Conservation (phyloP, 1,140 invertebrate species). For the Chironomus striatipennis region DNA sequence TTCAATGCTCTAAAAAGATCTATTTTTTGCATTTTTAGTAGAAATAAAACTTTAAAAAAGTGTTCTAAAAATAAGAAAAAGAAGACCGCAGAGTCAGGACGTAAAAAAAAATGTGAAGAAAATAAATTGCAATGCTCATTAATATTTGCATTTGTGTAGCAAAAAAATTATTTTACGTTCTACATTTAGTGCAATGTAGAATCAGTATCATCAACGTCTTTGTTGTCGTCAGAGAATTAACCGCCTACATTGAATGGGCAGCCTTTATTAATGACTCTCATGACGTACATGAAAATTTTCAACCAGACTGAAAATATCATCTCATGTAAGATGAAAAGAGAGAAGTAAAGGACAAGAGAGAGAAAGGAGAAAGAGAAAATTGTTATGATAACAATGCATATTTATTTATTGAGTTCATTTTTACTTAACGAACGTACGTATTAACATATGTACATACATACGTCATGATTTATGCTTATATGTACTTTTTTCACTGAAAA, state of each 20-base stretch:
- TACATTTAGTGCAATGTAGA: not conserved
- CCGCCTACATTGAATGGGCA: not conserved
- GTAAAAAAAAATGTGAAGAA: not conserved
- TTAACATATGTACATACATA: too few species aligned
- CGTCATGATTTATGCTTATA: too few species aligned
- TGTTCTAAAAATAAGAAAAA: too few species aligned
- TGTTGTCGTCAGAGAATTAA: not conserved
- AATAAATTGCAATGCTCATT: not conserved
- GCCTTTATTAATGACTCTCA: slow-evolving; percentile 16
- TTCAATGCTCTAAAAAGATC: not conserved
- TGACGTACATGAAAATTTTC: slow-evolving; percentile 4
- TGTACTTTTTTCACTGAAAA: too few species aligned
- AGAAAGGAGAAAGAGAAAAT: not conserved
- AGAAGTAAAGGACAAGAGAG: not conserved
- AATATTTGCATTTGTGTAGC: not conserved
- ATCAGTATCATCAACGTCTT: not conserved
- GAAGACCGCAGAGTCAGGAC: not conserved
- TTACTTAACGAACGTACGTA: too few species aligned
- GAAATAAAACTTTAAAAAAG: too few species aligned
- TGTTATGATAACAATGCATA: not conserved
- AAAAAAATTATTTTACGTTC: not conserved
- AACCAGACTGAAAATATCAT: not conserved
- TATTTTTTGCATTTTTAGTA: not conserved
- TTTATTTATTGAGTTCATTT: too few species aligned
- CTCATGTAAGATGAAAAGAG: too few species aligned